Conservation (phyloP, 2,797 vertebrate genomes). For the Enteromius thamalakanensis region DNA sequence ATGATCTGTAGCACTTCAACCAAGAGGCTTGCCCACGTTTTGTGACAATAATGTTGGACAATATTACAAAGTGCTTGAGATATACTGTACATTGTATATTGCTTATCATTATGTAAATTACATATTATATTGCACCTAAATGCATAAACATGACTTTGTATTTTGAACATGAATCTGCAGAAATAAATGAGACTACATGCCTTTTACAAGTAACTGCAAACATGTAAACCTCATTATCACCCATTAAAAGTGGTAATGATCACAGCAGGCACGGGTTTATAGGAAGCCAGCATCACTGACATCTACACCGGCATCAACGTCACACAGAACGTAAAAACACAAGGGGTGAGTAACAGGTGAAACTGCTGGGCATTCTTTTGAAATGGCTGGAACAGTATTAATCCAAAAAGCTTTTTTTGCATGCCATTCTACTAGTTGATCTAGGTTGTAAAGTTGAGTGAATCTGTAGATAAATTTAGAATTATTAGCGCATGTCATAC, state of each 20-base stretch:
- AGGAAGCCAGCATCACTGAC: background rate
- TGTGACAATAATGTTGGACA: conserved; percentile 47
- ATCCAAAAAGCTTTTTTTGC: background rate
- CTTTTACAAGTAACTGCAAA: conserved; percentile 48
- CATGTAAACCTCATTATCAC: conserved; percentile 14
- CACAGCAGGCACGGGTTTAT: background rate
- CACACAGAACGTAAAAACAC: background rate
- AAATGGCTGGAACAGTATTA: background rate
- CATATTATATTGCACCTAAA: conserved; percentile 47
- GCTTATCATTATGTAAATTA: conserved; percentile 51
- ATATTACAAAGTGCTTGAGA: conserved; percentile 51
- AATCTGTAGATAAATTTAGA: background rate
- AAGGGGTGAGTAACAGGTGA: background rate
- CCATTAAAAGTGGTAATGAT: conserved; percentile 20
- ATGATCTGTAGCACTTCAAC: conserved; percentile 40
- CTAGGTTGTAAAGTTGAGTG: background rate
- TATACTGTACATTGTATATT: conserved; percentile 58
- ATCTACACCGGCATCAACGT: background rate
- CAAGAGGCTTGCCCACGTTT: conserved; percentile 36
- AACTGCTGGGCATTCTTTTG: too few relatives aligned
- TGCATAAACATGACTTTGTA: conserved; percentile 54
- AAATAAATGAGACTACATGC: conserved; percentile 49
- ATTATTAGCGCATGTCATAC: background rate
- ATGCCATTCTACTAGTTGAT: background rate
- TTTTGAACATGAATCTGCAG: conserved; percentile 54